Conservation (phyloP, 2,113 vertebrate species). For the Brachirus orientalis region DNA sequence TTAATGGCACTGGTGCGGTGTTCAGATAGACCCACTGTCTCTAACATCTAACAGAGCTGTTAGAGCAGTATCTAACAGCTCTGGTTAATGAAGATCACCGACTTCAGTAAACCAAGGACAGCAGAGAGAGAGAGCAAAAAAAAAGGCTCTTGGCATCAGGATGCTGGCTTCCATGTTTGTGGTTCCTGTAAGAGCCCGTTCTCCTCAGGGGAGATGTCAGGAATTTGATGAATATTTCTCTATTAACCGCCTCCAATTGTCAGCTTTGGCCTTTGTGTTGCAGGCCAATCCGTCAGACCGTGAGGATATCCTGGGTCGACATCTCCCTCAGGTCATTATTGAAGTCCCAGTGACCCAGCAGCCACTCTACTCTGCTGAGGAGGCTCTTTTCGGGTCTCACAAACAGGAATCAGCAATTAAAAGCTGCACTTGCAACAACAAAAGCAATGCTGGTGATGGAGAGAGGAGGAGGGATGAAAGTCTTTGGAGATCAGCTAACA, state of each 20-base stretch:
- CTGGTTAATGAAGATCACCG: slow-evolving; percentile 26
- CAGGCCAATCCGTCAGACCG: slow-evolving; percentile 75
- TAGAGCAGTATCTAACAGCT: too few relatives aligned
- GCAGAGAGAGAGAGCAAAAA: slow-evolving; percentile 29
- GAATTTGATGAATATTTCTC: slow-evolving; percentile 83
- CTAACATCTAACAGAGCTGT: too few relatives aligned
- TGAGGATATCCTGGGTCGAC: slow-evolving; percentile 68
- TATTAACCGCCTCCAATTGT: slow-evolving; percentile 80
- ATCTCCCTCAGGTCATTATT: slow-evolving; percentile 81
- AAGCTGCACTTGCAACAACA: slow-evolving; percentile 68
- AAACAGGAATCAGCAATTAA: slow-evolving; percentile 80
- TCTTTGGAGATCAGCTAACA: slow-evolving; percentile 66
- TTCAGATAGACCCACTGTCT: slow-evolving; percentile 49
- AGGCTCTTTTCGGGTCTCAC: slow-evolving; percentile 65
- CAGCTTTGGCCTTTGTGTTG: slow-evolving; percentile 79
- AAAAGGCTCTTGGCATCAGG: slow-evolving; percentile 51
- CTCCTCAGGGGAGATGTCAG: slow-evolving; percentile 73
- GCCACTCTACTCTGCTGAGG: slow-evolving; percentile 74
- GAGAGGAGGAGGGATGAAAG: slow-evolving; percentile 45
- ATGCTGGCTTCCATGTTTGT: slow-evolving; percentile 51
- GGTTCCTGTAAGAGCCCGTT: slow-evolving; percentile 48
- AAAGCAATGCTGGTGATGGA: slow-evolving; percentile 54
- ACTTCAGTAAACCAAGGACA: slow-evolving; percentile 44
- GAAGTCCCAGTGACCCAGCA: slow-evolving; percentile 73
- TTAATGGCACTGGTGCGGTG: slow-evolving; percentile 40